Conservation (phyloP, 1,140 invertebrate genomes). For the Bradysia coprophila region DNA sequence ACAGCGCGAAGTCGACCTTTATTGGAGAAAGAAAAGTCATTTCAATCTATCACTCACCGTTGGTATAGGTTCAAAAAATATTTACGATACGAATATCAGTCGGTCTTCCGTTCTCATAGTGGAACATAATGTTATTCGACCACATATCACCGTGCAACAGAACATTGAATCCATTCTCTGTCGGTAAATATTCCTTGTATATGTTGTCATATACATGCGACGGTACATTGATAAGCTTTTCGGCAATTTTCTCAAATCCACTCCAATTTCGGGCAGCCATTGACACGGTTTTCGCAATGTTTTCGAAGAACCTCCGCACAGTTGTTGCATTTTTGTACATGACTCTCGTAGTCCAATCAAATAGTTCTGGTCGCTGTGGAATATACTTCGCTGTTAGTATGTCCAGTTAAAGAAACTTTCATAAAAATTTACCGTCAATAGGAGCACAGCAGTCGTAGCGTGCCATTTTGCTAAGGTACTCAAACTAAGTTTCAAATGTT, state of each 20-base stretch:
- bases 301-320: constrained; percentile 4
- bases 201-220: constrained; percentile 15
- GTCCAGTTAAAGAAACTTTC: not conserved
- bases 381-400: not conserved
- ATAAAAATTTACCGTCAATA: not conserved
- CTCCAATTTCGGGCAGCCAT: constrained; percentile 5
- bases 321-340: constrained; percentile 5
- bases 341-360: constrained; percentile 6
- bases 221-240: constrained; percentile 20
- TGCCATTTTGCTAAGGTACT: not conserved
- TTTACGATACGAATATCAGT: constrained; percentile 30
- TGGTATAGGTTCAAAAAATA: not conserved
- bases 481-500: not conserved
- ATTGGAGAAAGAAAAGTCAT: not conserved
- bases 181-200: constrained; percentile 4
- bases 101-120: constrained; percentile 23
- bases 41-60: not conserved
- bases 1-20: not conserved
- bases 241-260: constrained; percentile 15
- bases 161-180: constrained; percentile 28
- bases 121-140: constrained; percentile 42
- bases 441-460: not conserved
- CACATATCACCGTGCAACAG: constrained; percentile 40
- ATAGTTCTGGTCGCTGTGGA: constrained; percentile 24
- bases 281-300: constrained; percentile 5